Conservation (phyloP, 2,888 invertebrate species). For the Drosophila paranaensis region DNA sequence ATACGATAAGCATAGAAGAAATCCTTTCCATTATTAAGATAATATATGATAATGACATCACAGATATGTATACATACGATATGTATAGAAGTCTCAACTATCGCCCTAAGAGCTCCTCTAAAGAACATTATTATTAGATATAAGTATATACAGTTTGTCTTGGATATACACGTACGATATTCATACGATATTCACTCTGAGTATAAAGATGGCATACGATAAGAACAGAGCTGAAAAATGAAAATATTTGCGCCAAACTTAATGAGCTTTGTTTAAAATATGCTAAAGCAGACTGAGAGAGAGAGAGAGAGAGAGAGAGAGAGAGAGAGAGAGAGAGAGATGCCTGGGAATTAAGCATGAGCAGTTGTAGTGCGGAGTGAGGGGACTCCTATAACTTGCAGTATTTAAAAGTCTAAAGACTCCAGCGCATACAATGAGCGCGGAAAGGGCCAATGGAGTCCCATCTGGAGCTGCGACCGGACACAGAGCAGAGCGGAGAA, state of each 20-base stretch:
- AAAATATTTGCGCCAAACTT: conserved; percentile 53
- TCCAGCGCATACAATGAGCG: conserved; percentile 3
- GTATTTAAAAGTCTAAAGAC: conserved; percentile 45
- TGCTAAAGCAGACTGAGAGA: conserved; percentile 12
- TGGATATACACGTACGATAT: not conserved
- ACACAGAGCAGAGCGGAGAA: conserved; percentile 22
- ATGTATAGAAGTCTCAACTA: too few species aligned
- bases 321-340: not conserved
- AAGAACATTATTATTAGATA: too few species aligned
- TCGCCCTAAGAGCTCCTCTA: too few species aligned
- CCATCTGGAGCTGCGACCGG: conserved; percentile 9
- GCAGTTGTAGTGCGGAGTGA: conserved; percentile 4
- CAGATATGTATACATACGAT: too few species aligned
- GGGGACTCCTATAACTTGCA: conserved; percentile 39
- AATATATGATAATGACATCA: too few species aligned
- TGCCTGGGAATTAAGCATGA: conserved; percentile 8
- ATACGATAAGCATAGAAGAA: too few species aligned
- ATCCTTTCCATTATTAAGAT: too few species aligned
- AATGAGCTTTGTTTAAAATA: conserved; percentile 69
- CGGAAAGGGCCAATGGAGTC: conserved; percentile 10
- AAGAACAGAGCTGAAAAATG: conserved; percentile 14
- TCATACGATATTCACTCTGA: not conserved
- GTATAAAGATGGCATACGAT: conserved; percentile 7
- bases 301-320: not conserved
- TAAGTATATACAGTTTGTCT: not conserved